Percentiles rank a stretch among this genome's conserved stretches.
These are phyloP conservation scores for Eupithecia pulchellata DNA, from an alignment of 2,888 invertebrate genomes.

Conservation along the genomic window DNA sequence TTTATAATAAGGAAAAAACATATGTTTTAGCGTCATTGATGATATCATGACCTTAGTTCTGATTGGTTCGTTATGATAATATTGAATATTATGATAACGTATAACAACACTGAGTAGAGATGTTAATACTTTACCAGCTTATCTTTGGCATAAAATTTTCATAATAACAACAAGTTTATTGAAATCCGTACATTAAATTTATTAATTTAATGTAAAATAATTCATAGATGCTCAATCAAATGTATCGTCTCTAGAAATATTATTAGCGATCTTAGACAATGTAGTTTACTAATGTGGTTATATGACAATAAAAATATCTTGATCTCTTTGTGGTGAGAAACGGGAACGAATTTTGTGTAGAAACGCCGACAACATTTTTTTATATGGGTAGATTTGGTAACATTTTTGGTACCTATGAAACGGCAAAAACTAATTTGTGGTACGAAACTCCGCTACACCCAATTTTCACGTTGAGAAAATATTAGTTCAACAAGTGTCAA, in stretches of 20 bases:
- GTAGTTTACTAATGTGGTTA: no score
- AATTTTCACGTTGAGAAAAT: neutral
- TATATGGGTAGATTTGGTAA: no score
- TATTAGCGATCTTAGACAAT: neutral
- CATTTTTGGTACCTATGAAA: no score
- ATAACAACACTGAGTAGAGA: neutral
- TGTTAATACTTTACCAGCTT: neutral
- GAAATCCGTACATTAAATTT: neutral
- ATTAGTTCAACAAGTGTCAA: conserved; percentile 7
- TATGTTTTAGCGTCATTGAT: neutral
- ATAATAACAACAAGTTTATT: neutral
- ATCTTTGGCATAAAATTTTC: neutral
- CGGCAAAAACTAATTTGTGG: no score
- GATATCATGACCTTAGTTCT: neutral
- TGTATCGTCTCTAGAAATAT: neutral
- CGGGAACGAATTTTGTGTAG: no score
- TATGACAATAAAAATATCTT: no score
- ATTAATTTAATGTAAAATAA: neutral
- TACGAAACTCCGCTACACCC: no score
- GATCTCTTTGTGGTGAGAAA: no score
- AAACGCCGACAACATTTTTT: no score
- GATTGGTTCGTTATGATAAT: neutral
- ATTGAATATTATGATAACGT: neutral
- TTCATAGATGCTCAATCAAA: neutral
- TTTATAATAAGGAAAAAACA: neutral